Evolutionary conservation across 2,888 invertebrate genomes (phyloP).

Genomic region (Asteroscopus sphinx): DNA sequence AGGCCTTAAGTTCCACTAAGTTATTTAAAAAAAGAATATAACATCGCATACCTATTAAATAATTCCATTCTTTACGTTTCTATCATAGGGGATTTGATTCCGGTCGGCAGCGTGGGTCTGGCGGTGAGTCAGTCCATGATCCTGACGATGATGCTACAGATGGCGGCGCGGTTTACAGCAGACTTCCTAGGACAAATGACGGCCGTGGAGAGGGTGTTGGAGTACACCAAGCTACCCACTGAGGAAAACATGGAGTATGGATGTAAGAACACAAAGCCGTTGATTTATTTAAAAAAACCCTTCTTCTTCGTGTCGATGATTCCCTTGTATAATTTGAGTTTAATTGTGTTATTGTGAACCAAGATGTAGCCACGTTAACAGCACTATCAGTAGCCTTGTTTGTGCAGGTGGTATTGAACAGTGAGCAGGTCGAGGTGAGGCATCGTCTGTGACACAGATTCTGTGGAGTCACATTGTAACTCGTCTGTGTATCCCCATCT

Average conservation of each 20-base stretch:
- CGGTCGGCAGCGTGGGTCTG: constrained; percentile 90
- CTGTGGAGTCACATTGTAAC: no score
- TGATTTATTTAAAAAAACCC: no score
- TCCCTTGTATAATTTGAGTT: no score
- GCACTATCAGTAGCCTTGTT: no score
- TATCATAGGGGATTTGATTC: constrained; percentile 69
- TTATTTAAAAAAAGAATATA: neutral
- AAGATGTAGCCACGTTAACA: no score
- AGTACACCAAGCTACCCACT: constrained; percentile 92
- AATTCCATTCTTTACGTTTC: neutral
- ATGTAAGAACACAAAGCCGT: constrained; percentile 71
- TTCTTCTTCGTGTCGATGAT: no score
- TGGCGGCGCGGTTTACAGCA: constrained; percentile 95
- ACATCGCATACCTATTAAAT: neutral
- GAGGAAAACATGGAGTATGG: constrained; percentile 78
- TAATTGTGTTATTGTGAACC: no score
- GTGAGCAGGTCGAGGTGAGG: no score
- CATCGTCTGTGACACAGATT: no score
- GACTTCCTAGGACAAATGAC: constrained; percentile 91
- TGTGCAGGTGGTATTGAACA: no score
- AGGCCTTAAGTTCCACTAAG: neutral
- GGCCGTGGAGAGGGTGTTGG: constrained; percentile 95
- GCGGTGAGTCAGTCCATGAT: constrained; percentile 91
- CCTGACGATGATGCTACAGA: constrained; percentile 91
- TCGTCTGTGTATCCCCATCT: no score